Evolutionary conservation across 2,797 vertebrate genomes (phyloP), one percentile per base, ranked within the genome.

Genomic region (Corythornis leucogaster): DNA sequence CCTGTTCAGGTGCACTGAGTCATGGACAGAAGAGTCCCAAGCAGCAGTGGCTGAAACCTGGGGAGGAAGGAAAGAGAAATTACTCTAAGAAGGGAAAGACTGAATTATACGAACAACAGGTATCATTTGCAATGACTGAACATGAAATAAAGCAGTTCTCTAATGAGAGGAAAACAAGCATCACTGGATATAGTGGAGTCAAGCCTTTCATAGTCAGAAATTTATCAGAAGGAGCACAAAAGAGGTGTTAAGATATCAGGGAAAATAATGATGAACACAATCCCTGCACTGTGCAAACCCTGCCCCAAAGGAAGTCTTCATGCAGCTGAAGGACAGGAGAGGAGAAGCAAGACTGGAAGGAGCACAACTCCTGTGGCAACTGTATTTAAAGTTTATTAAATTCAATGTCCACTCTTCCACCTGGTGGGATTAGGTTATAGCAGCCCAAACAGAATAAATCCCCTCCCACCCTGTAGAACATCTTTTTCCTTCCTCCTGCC

Each of bases 21-120:
- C 99, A 8, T 99, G 99, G 86, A 99, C 99, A 33, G 99, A 99
- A 11, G 99, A 99, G 95, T 99, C 99, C 99, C 99, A 99, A 19
- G 99, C 99, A 93, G 99, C 99, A 33, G 97, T 98, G 33, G 98
- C 99, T 31, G 98, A 98, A 96, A 99, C 98, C 99, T 99, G 61
- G 35, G 22, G 33, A 73, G 20, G 43, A 10, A 58, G 45, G 53
- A 82, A 80, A 42, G 24, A 30, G 35, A 75, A 80, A 84, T 57
- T 15, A 57, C 30, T 57, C 20, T 15, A 57, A 31, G 12, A 53
- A 53, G 28, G 26, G 50, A 62, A 66, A 53, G 28, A 66, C 30
- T 87, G 4, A 11, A 14, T 82, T 77, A 85, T 15, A 80, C 40
- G 48, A 80, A 46, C 12, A 78, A 74, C 10, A 58, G 8, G 15